phyloP scores from a whole-genome alignment of 1,140 invertebrate species.

The Cherax destructor region DNA sequence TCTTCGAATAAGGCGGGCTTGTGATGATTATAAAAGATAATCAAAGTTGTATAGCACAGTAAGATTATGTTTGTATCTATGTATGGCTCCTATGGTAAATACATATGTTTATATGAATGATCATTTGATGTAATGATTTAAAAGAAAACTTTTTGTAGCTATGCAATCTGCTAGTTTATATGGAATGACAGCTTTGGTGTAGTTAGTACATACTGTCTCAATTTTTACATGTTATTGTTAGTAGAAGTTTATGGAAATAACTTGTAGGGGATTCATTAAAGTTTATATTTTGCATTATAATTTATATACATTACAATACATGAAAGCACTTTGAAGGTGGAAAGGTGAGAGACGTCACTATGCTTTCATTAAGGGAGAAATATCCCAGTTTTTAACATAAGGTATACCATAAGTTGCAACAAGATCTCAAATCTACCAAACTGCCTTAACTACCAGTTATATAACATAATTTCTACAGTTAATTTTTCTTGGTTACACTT shows the following conservation, averaged over 20 bases:
- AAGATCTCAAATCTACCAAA: slow-evolving; percentile 17
- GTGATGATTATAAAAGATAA: slow-evolving; percentile 4
- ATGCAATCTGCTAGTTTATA: slow-evolving; percentile 50
- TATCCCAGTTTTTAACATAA: slow-evolving; percentile 1
- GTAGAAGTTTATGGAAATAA: slow-evolving; percentile 43
- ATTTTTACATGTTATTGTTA: slow-evolving; percentile 53
- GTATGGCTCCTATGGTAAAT: slow-evolving; percentile 42
- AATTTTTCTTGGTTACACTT: slow-evolving; percentile 15
- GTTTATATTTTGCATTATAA: slow-evolving; percentile 54
- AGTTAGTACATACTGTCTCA: slow-evolving; percentile 41
- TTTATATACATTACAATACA: slow-evolving; percentile 47
- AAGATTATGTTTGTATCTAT: slow-evolving; percentile 34
- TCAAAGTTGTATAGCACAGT: slow-evolving; percentile 36
- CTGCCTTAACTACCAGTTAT: slow-evolving; percentile 29
- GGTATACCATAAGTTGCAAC: slow-evolving; percentile 17
- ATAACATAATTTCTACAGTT: slow-evolving; percentile 11
- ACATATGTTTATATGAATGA: slow-evolving; percentile 16
- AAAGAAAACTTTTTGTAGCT: slow-evolving; percentile 32
- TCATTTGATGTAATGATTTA: slow-evolving; percentile 43
- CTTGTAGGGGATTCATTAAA: slow-evolving; percentile 42
- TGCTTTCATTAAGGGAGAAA: slow-evolving; percentile 16
- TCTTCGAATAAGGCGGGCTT: slow-evolving; percentile 1
- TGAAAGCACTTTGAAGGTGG: slow-evolving; percentile 17
- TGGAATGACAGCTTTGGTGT: slow-evolving; percentile 47
- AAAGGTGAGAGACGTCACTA: slow-evolving; percentile 19